Conservation (phyloP, 2,113 vertebrate genomes). For the Phylloscopus trochilus region DNA sequence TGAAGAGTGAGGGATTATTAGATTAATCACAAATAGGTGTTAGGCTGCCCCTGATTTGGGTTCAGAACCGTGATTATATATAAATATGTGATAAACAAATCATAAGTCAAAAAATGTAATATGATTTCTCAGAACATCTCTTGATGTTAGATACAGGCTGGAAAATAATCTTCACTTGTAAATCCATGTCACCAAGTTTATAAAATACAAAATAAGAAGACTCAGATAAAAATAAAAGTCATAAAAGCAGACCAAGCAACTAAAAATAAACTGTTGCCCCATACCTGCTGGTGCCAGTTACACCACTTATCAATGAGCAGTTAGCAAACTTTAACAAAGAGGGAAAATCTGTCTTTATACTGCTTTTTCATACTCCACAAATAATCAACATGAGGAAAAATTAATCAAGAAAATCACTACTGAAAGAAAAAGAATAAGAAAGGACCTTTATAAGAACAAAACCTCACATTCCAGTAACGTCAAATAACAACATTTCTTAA, state of each 20-base stretch:
- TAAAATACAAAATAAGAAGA: conserved; percentile 24
- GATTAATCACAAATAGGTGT: conserved; percentile 60
- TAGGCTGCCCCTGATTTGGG: background rate
- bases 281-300: background rate
- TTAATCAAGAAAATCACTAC: background rate
- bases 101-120: conserved; percentile 32
- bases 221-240: conserved; percentile 16
- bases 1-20: conserved; percentile 28
- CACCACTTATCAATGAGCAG: background rate
- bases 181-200: conserved; percentile 29
- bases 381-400: background rate
- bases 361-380: background rate
- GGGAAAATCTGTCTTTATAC: background rate
- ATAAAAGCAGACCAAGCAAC: background rate
- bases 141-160: conserved; percentile 58
- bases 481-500: background rate
- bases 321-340: background rate
- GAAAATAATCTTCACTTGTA: conserved; percentile 61
- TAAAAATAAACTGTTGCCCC: background rate
- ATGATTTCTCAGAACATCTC: conserved; percentile 47
- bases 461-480: background rate
- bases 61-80: background rate
- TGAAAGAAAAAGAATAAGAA: background rate
- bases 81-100: conserved; percentile 55
- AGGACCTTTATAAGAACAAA: background rate